These are phyloP conservation scores for Enteromius treurensis DNA, from an alignment of 2,797 vertebrate species.

Conservation along the genomic window DNA sequence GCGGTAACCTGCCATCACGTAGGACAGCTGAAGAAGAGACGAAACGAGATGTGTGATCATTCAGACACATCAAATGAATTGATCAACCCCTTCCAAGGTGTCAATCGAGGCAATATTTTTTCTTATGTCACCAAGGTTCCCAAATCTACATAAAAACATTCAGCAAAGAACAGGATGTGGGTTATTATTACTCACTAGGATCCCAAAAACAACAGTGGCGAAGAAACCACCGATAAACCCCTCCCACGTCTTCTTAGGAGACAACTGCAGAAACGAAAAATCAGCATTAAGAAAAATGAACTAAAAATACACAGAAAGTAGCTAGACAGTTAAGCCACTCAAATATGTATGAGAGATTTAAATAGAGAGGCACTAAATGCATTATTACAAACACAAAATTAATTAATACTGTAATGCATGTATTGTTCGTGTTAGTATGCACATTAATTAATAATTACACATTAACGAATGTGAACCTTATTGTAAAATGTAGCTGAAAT, in stretches of 20 bases:
- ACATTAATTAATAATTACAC: too few species aligned
- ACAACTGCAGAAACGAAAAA: slow-evolving; percentile 79
- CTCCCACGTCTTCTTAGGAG: slow-evolving; percentile 99
- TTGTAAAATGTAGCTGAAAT: background rate
- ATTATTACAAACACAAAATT: too few species aligned
- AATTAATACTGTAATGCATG: too few species aligned
- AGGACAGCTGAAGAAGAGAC: slow-evolving; percentile 83
- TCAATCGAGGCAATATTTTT: background rate
- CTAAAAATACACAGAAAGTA: background rate
- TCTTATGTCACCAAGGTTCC: background rate
- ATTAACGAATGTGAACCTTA: too few species aligned
- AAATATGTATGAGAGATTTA: background rate
- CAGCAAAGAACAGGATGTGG: slow-evolving; percentile 1
- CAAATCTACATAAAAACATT: background rate
- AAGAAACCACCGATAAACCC: slow-evolving; percentile 98
- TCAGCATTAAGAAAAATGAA: background rate
- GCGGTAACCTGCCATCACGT: slow-evolving; percentile 91
- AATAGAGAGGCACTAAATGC: background rate
- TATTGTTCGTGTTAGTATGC: too few species aligned
- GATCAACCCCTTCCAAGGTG: background rate
- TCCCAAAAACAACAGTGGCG: slow-evolving; percentile 78
- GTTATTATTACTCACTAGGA: slow-evolving; percentile 17
- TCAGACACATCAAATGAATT: background rate
- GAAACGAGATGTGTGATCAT: background rate
- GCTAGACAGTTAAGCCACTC: background rate